Percentiles rank a stretch among this genome's conserved stretches.
phyloP scores from a whole-genome alignment of 2,797 vertebrate species.

The Zenarchopterus dispar region DNA sequence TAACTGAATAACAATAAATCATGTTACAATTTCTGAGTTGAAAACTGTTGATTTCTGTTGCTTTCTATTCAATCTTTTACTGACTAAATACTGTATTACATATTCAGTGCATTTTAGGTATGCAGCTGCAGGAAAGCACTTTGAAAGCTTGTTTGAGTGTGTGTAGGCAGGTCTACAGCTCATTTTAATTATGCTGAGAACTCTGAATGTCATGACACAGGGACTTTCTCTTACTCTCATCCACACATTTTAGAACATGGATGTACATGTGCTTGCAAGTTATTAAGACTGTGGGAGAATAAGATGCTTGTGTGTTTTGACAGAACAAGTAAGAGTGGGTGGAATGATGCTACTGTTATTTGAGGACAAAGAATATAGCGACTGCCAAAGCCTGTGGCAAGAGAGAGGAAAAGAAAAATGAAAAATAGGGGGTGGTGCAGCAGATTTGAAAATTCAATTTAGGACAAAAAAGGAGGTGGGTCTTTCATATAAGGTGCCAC shows the following conservation, averaged over 20 bases:
- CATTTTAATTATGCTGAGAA: slow-evolving; percentile 1
- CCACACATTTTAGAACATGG: slow-evolving; percentile 10
- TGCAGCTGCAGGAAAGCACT: neutral
- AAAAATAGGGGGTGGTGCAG: slow-evolving; percentile 45
- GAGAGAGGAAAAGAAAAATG: too few species aligned
- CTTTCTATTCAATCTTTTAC: too few species aligned
- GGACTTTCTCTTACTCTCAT: slow-evolving; percentile 7
- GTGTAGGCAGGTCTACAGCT: neutral
- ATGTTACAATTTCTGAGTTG: too few species aligned
- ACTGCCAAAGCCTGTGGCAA: slow-evolving; percentile 61
- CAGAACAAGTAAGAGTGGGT: slow-evolving; percentile 65
- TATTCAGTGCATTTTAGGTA: neutral
- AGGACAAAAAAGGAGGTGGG: slow-evolving; percentile 60
- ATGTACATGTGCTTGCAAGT: slow-evolving; percentile 27
- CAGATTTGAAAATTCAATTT: slow-evolving; percentile 74
- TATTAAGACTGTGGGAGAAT: slow-evolving; percentile 25
- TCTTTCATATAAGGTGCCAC: slow-evolving; percentile 67
- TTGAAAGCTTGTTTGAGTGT: neutral
- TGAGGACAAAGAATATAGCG: slow-evolving; percentile 52
- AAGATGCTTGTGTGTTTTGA: slow-evolving; percentile 55
- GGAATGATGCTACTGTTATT: slow-evolving; percentile 68
- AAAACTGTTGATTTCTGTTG: too few species aligned
- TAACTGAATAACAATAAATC: too few species aligned
- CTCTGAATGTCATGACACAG: slow-evolving; percentile 10
- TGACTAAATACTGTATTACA: neutral